Conservation (phyloP, 2,888 invertebrate genomes). For the Lithophane ornitopus region DNA sequence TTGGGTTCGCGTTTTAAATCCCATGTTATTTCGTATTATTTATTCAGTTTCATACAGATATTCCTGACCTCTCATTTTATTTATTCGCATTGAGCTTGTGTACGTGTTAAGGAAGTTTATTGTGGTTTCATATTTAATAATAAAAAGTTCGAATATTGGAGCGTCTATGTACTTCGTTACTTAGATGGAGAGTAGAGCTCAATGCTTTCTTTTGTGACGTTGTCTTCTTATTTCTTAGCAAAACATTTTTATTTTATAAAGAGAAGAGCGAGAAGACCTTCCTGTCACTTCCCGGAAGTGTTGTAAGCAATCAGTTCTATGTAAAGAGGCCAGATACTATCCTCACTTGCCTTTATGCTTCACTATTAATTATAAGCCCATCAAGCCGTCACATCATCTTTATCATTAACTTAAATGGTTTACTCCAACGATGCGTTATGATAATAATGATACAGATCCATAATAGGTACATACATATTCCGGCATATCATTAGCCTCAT, state of each 20-base stretch:
- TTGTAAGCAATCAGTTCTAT: background rate
- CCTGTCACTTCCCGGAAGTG: background rate
- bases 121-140: conserved; percentile 53
- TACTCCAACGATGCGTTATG: background rate
- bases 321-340: conserved; percentile 9
- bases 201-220: conserved; percentile 13
- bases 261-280: background rate
- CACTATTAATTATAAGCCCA: background rate
- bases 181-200: conserved; percentile 14
- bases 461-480: background rate
- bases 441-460: background rate
- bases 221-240: conserved; percentile 10
- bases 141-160: conserved; percentile 31
- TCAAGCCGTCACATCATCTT: background rate
- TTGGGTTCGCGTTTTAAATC: conserved; percentile 51
- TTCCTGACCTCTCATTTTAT: conserved; percentile 57
- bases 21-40: conserved; percentile 59
- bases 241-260: conserved; percentile 13
- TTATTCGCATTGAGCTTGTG: conserved; percentile 58
- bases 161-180: conserved; percentile 11
- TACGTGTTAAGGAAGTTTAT: conserved; percentile 61
- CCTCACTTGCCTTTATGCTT: background rate
- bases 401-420: background rate
- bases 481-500: background rate
- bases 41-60: conserved; percentile 59